Percentiles rank a stretch among this genome's conserved stretches.
phyloP scores from a whole-genome alignment of 2,797 vertebrate species.

The Gymnothorax javanicus region DNA sequence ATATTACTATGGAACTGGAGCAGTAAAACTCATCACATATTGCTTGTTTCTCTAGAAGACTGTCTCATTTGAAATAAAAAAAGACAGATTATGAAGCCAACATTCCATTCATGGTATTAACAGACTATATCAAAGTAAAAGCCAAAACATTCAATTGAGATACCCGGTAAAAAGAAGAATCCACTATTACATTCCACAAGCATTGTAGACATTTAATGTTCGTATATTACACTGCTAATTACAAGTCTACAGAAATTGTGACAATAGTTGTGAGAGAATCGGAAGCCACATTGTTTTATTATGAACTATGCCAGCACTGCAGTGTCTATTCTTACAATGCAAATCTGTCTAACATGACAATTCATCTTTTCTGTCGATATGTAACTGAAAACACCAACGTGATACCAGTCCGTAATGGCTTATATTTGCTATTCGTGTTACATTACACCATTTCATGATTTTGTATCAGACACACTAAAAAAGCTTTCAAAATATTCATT shows the following conservation, averaged over 20 bases:
- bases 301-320: neutral
- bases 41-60: neutral
- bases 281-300: neutral
- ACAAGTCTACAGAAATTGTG: neutral
- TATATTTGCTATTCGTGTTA: neutral
- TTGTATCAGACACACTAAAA: too few relatives aligned
- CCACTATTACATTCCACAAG: too few relatives aligned
- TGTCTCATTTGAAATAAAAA: neutral
- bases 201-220: neutral
- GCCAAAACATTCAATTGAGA: neutral
- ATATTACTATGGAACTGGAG: neutral
- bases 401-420: neutral
- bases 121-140: neutral
- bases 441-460: too few relatives aligned
- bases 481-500: neutral
- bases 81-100: neutral
- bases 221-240: neutral
- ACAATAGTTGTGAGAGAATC: neutral
- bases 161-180: too few relatives aligned
- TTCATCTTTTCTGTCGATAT: neutral
- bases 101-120: neutral
- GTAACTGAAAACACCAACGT: neutral
- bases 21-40: neutral
- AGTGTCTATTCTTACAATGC: neutral
- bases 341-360: neutral